Evolutionary conservation across 53 echinoderm and acorn worm genomes (phyloP).

Genomic region (Paelopatides confundens): DNA sequence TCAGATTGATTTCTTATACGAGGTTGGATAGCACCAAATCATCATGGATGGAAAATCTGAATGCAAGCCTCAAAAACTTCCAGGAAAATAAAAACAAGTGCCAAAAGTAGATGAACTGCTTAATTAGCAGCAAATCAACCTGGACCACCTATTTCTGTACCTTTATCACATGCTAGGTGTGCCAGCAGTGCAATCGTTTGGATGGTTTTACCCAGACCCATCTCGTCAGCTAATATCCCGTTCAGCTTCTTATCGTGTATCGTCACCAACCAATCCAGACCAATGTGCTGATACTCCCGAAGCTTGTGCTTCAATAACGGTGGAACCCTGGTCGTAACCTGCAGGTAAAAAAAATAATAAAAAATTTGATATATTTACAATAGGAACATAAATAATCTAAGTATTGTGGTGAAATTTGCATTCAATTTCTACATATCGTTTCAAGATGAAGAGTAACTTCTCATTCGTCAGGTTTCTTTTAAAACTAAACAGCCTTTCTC

Average conservation of each 20-base stretch:
- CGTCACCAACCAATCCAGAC: slow-evolving; percentile 98
- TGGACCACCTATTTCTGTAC: slow-evolving; percentile 50
- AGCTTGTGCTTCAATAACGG: slow-evolving; percentile 92
- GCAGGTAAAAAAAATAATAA: not conserved
- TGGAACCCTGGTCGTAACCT: slow-evolving; percentile 97
- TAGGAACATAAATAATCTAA: too few species aligned
- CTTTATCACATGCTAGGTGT: slow-evolving; percentile 91
- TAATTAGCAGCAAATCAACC: too few species aligned
- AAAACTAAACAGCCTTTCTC: too few species aligned
- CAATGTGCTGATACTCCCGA: slow-evolving; percentile 99
- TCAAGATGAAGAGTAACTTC: too few species aligned
- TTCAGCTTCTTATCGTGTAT: slow-evolving; percentile 97
- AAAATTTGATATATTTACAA: too few species aligned
- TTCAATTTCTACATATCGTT: too few species aligned
- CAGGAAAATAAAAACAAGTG: not conserved
- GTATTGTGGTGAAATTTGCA: too few species aligned
- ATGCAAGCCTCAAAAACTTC: not conserved
- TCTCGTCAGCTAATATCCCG: slow-evolving; percentile 97
- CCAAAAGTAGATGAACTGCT: too few species aligned
- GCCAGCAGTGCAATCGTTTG: slow-evolving; percentile 94
- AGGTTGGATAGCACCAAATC: slow-evolving; percentile 71
- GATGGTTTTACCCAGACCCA: slow-evolving; percentile 98
- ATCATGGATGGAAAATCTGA: not conserved
- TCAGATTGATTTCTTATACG: slow-evolving; percentile 56
- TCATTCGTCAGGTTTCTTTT: too few species aligned